Conservation (phyloP, 2,888 invertebrate species). For the Diadegma fenestrale region DNA sequence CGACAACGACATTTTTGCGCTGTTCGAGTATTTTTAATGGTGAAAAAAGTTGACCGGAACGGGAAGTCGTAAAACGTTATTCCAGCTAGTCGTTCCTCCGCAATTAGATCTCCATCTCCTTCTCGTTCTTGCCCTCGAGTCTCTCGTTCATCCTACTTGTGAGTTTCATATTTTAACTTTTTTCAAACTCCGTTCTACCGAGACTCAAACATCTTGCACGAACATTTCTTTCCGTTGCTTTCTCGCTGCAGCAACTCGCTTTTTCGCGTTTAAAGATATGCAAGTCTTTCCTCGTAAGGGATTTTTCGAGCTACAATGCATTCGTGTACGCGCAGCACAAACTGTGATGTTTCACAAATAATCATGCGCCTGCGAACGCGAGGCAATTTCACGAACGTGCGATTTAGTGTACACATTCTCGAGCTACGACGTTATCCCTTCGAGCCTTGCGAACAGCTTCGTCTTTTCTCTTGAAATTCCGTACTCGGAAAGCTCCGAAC, state of each 20-base stretch:
- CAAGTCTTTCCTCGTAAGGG: background rate
- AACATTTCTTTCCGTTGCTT: conserved; percentile 3
- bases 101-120: conserved; percentile 50
- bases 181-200: conserved; percentile 18
- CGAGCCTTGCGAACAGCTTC: no score
- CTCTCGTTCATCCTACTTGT: conserved; percentile 16
- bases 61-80: conserved; percentile 61
- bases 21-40: conserved; percentile 13
- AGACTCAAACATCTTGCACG: background rate
- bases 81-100: conserved; percentile 41
- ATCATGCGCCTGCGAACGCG: conserved; percentile 6
- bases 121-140: conserved; percentile 18
- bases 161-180: conserved; percentile 31
- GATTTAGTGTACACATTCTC: background rate
- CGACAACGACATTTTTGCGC: background rate
- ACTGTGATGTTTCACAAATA: conserved; percentile 27
- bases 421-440: no score
- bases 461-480: no score
- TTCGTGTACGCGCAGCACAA: background rate
- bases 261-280: conserved; percentile 30
- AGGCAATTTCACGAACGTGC: background rate
- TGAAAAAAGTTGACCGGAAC: conserved; percentile 48
- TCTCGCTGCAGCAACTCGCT: conserved; percentile 23
- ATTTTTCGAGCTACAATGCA: conserved; percentile 33
- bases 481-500: no score